Evolutionary conservation across 2,113 vertebrate genomes (phyloP).

Genomic region (Felis chaus): DNA sequence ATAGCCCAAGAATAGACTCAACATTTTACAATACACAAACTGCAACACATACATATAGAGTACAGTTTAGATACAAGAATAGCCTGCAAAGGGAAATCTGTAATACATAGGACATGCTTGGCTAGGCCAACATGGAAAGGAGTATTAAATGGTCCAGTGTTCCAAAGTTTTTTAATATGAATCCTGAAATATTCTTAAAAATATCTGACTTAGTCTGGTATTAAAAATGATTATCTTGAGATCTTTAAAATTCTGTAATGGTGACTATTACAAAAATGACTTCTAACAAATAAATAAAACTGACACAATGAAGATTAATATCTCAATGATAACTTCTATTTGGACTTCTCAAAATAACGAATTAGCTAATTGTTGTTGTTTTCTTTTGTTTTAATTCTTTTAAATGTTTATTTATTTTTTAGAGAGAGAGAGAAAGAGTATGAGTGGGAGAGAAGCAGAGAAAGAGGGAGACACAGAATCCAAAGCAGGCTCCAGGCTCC

Average conservation of each 20-base stretch:
- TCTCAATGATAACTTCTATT: background rate
- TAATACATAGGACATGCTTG: background rate
- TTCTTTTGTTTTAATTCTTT: too few relatives aligned
- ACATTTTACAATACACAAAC: background rate
- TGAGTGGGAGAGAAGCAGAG: too few relatives aligned
- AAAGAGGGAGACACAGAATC: too few relatives aligned
- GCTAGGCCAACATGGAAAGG: background rate
- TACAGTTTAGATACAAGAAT: background rate
- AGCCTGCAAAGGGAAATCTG: background rate
- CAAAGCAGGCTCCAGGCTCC: too few relatives aligned
- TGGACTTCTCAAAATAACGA: background rate
- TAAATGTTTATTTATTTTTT: too few relatives aligned
- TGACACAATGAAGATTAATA: background rate
- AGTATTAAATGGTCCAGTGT: background rate
- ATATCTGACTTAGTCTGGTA: background rate
- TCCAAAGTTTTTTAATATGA: background rate
- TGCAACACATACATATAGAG: background rate
- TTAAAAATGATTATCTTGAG: background rate
- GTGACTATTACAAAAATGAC: background rate
- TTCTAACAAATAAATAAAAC: background rate
- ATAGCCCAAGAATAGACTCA: background rate
- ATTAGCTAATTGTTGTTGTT: background rate
- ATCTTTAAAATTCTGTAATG: background rate
- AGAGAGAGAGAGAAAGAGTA: too few relatives aligned
- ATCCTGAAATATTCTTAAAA: background rate